These are phyloP conservation scores for Endomychus coccineus DNA, from an alignment of 2,888 invertebrate species.

Conservation along the genomic window DNA sequence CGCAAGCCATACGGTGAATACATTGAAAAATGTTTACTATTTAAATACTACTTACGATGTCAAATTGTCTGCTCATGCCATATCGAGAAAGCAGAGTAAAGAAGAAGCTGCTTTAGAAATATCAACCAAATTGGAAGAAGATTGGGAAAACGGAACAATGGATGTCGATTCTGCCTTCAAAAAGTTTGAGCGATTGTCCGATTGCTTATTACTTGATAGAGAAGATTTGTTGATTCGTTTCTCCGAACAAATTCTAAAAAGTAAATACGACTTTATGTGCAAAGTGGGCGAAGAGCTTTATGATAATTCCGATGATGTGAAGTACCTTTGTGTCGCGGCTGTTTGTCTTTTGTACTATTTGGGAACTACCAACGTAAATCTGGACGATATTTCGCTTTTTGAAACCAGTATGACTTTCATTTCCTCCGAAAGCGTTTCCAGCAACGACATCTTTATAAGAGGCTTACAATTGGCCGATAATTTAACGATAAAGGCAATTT, in stretches of 20 bases:
- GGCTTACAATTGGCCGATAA: slow-evolving; percentile 24
- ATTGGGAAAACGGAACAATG: slow-evolving; percentile 6
- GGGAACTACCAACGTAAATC: slow-evolving; percentile 1
- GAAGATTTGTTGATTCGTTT: slow-evolving; percentile 25
- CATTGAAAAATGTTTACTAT: slow-evolving; percentile 1
- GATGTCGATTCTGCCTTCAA: slow-evolving; percentile 1
- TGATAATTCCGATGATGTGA: slow-evolving; percentile 17
- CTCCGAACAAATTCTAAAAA: slow-evolving; percentile 19
- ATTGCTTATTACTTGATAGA: slow-evolving; percentile 14
- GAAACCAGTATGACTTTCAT: slow-evolving; percentile 2
- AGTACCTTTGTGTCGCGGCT: slow-evolving; percentile 26
- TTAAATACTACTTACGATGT: slow-evolving; percentile 5
- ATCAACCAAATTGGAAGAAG: not conserved
- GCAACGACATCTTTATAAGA: slow-evolving; percentile 10
- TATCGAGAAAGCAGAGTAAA: not conserved
- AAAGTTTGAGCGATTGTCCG: slow-evolving; percentile 5
- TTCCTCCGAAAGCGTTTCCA: slow-evolving; percentile 5
- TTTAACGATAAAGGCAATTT: slow-evolving; percentile 26
- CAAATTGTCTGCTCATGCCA: not conserved
- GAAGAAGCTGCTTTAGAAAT: slow-evolving; percentile 1
- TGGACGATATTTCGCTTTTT: slow-evolving; percentile 9
- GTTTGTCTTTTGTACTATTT: slow-evolving; percentile 27
- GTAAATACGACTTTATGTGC: slow-evolving; percentile 24
- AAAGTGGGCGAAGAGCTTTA: slow-evolving; percentile 24
- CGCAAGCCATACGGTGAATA: too few relatives aligned